Percentiles rank a stretch among this genome's conserved stretches.
Conservation (phyloP, 2,888 invertebrate species). For the Erynnis tages region DNA sequence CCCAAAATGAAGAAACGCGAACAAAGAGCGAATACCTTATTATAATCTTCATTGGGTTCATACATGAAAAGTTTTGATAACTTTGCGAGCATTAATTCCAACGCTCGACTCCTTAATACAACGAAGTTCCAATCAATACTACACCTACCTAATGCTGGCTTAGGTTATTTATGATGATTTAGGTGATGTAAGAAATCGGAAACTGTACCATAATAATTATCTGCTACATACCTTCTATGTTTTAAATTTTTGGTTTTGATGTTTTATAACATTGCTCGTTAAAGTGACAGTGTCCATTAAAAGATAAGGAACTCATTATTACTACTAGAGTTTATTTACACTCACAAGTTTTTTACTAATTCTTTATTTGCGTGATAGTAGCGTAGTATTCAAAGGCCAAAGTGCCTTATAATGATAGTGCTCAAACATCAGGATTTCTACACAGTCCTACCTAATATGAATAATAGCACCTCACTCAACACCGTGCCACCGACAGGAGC, state of each 20-base stretch:
- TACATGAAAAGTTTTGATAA: constrained; percentile 15
- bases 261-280: too few species aligned
- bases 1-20: background rate
- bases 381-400: too few species aligned
- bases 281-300: too few species aligned
- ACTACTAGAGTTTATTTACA: too few species aligned
- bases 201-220: too few species aligned
- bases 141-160: constrained; percentile 1
- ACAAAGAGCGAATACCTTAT: background rate
- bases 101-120: constrained; percentile 9
- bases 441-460: background rate
- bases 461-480: constrained; percentile 5
- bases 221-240: too few species aligned
- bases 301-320: too few species aligned
- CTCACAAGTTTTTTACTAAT: too few species aligned
- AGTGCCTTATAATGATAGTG: background rate
- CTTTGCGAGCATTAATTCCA: constrained; percentile 5
- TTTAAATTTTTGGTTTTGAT: too few species aligned
- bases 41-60: constrained; percentile 12
- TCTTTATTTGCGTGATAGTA: too few species aligned
- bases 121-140: constrained; percentile 6
- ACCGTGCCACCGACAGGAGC: constrained; percentile 15
- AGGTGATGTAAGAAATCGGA: too few species aligned
- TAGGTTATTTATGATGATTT: background rate
- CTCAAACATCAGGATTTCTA: background rate